Evolutionary conservation across 2,113 vertebrate species (phyloP).

Genomic region (Balaenoptera acutorostrata): DNA sequence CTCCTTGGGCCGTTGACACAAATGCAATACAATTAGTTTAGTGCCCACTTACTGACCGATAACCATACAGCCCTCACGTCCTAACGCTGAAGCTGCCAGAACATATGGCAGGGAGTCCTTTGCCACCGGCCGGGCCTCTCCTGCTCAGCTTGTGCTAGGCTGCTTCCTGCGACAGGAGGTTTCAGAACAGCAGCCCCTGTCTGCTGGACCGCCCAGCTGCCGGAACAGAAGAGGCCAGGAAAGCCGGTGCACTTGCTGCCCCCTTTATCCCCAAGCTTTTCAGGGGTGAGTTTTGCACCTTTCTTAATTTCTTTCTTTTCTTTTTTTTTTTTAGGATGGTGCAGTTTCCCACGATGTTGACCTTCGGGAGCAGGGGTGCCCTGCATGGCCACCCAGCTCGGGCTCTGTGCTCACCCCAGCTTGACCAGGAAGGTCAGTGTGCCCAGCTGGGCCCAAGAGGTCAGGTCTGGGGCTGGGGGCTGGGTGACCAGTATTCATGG

Average conservation of each 20-base stretch:
- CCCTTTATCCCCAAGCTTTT: neutral
- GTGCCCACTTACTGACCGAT: neutral
- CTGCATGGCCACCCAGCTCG: neutral
- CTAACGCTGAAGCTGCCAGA: neutral
- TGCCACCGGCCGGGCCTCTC: neutral
- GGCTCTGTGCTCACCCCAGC: neutral
- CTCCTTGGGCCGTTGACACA: neutral
- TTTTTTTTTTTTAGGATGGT: neutral
- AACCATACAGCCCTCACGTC: neutral
- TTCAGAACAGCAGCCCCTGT: neutral
- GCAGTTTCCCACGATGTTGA: neutral
- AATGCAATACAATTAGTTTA: neutral
- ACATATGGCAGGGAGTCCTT: neutral
- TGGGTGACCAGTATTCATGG: neutral
- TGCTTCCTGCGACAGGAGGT: neutral
- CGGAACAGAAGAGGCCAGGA: accelerated
- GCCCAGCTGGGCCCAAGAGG: neutral
- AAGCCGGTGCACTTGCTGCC: neutral
- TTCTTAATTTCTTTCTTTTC: neutral
- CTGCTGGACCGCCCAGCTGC: neutral
- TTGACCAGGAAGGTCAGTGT: neutral
- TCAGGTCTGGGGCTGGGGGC: neutral
- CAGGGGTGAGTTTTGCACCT: neutral
- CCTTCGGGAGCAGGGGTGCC: neutral
- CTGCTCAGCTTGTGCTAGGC: neutral